Evolutionary conservation across 2,888 invertebrate genomes (phyloP).

Genomic region (Phytoseiulus persimilis): DNA sequence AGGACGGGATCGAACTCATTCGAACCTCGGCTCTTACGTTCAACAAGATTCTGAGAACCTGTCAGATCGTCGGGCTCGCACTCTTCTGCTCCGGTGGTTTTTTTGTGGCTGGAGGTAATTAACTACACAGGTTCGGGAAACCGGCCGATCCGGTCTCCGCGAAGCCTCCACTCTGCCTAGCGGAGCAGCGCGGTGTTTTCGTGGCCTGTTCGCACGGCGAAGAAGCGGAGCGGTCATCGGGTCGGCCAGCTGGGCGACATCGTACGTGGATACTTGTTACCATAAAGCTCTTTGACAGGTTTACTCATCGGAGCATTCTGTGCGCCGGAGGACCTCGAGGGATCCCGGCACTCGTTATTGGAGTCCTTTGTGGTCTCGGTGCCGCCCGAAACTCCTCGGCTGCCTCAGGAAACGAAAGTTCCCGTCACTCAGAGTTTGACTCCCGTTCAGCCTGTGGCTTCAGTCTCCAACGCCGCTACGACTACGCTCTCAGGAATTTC

Average conservation of each 20-base stretch:
- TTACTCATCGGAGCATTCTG: constrained; percentile 37
- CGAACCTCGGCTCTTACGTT: constrained; percentile 34
- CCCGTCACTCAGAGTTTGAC: constrained; percentile 25
- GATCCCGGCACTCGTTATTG: constrained; percentile 32
- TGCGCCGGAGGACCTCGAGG: constrained; percentile 20
- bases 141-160: neutral
- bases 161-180: neutral
- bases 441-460: constrained; percentile 21
- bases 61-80: constrained; percentile 27
- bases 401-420: constrained; percentile 20
- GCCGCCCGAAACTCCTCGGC: constrained; percentile 16
- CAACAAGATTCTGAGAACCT: constrained; percentile 14
- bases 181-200: neutral
- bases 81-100: constrained; percentile 31
- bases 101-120: constrained; percentile 35
- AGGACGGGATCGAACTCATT: constrained; percentile 36
- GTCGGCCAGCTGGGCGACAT: neutral
- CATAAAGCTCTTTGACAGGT: constrained; percentile 6
- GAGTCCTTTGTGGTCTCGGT: constrained; percentile 36
- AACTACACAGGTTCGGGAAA: neutral
- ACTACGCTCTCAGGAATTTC: neutral
- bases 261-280: neutral
- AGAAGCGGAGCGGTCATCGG: neutral
- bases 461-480: neutral
- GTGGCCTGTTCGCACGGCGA: neutral